Conservation (phyloP, 1,140 invertebrate species). For the Drosophila tropicalis region DNA sequence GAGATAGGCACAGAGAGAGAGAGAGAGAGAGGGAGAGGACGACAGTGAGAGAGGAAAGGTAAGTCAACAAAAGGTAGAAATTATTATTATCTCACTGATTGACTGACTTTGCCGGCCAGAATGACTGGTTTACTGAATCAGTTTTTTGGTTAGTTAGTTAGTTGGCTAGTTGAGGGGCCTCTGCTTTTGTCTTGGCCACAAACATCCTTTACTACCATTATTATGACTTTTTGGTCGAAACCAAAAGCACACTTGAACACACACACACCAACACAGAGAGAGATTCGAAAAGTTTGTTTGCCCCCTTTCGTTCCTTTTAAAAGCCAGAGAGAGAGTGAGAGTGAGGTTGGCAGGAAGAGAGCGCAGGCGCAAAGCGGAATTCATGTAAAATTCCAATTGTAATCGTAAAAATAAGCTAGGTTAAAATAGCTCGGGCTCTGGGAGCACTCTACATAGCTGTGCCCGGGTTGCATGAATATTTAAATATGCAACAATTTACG, state of each 20-base stretch:
- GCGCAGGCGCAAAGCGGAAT: constrained; percentile 60
- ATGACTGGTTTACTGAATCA: constrained; percentile 1
- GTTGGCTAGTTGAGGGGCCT: not conserved
- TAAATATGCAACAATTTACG: constrained; percentile 74
- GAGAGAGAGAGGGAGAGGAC: not conserved
- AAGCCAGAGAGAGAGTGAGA: constrained; percentile 36
- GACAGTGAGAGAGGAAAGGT: constrained; percentile 35
- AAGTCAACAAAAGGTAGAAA: constrained; percentile 32
- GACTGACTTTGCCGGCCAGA: constrained; percentile 1
- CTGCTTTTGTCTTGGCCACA: constrained; percentile 39
- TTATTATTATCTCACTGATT: constrained; percentile 8
- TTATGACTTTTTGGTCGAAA: constrained; percentile 48
- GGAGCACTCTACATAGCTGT: constrained; percentile 20
- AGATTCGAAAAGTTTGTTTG: constrained; percentile 36
- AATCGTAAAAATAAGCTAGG: constrained; percentile 63
- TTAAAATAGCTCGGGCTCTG: constrained; percentile 37
- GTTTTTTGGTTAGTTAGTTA: not conserved
- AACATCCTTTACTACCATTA: constrained; percentile 45
- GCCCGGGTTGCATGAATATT: constrained; percentile 47
- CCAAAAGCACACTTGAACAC: constrained; percentile 50
- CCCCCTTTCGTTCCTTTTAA: constrained; percentile 18
- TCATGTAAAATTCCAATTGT: constrained; percentile 58
- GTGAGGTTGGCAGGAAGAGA: constrained; percentile 9
- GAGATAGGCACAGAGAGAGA: not conserved
- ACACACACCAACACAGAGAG: constrained; percentile 41